These are phyloP conservation scores for Scortum barcoo DNA, from an alignment of 2,113 vertebrate genomes.

Conservation along the genomic window DNA sequence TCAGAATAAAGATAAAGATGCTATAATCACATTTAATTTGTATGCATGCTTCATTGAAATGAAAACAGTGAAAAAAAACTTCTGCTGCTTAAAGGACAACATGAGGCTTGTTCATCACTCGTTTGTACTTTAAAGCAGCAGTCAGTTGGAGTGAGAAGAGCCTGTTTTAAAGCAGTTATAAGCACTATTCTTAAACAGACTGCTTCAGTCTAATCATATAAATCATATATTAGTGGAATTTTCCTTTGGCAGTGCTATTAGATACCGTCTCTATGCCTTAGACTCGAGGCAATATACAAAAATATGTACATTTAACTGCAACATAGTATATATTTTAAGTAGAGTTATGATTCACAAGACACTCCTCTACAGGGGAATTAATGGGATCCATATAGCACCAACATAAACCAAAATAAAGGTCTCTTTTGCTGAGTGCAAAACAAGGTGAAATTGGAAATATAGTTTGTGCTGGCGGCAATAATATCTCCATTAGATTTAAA, in stretches of 20 bases:
- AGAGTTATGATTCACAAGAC: conserved; percentile 9
- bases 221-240: background rate
- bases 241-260: background rate
- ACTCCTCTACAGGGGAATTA: conserved; percentile 8
- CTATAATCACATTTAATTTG: background rate
- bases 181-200: too few relatives aligned
- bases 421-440: conserved; percentile 44
- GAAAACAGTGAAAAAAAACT: background rate
- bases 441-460: conserved; percentile 42
- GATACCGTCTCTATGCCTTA: background rate
- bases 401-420: conserved; percentile 37
- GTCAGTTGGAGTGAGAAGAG: too few relatives aligned
- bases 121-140: background rate
- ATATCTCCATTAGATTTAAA: conserved; percentile 48
- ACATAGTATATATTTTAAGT: conserved; percentile 14
- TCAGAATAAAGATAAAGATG: too few relatives aligned
- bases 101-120: background rate
- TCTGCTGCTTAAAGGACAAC: background rate
- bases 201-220: background rate
- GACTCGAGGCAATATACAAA: background rate
- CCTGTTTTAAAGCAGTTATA: too few relatives aligned
- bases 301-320: background rate
- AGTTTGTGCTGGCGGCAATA: conserved; percentile 49
- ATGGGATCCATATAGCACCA: background rate
- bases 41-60: background rate